Conservation (phyloP, 2,797 vertebrate genomes). For the Paguma larvata region DNA sequence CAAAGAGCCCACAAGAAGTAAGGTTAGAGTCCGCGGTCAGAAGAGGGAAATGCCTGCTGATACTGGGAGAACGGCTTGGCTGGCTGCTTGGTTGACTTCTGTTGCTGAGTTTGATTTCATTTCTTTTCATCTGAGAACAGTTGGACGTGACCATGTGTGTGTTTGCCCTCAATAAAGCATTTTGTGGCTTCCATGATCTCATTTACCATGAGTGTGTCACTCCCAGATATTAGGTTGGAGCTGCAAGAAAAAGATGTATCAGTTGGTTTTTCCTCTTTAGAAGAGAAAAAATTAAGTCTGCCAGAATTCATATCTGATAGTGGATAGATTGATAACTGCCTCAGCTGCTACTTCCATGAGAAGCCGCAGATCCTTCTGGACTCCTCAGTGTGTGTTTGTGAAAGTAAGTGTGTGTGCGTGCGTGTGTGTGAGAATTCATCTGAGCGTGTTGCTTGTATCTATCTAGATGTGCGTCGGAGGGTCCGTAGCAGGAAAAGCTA, state of each 20-base stretch:
- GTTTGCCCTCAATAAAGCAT: not conserved
- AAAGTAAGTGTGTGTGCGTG: not conserved
- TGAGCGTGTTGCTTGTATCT: not conserved
- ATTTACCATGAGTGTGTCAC: not conserved
- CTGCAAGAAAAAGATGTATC: constrained; percentile 25
- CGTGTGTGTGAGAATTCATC: not conserved
- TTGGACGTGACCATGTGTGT: not conserved
- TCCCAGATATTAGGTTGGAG: constrained; percentile 10
- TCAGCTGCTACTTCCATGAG: not conserved
- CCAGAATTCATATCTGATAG: constrained; percentile 42
- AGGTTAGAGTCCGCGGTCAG: not conserved
- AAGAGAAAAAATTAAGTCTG: constrained; percentile 47
- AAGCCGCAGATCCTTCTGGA: not conserved
- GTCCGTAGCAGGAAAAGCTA: not conserved
- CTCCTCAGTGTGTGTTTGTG: not conserved
- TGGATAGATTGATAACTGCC: not conserved
- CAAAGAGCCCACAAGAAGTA: not conserved
- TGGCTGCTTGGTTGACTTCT: constrained; percentile 25
- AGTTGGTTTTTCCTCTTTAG: constrained; percentile 5
- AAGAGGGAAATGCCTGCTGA: not conserved
- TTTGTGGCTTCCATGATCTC: constrained; percentile 17
- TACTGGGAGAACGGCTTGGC: not conserved
- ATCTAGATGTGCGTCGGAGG: not conserved
- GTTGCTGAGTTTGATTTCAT: constrained; percentile 48
- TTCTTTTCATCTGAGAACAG: constrained; percentile 58